Percentiles rank a stretch among this genome's conserved stretches.
phyloP scores from a whole-genome alignment of 2,797 vertebrate species.

The Clamator glandarius region DNA sequence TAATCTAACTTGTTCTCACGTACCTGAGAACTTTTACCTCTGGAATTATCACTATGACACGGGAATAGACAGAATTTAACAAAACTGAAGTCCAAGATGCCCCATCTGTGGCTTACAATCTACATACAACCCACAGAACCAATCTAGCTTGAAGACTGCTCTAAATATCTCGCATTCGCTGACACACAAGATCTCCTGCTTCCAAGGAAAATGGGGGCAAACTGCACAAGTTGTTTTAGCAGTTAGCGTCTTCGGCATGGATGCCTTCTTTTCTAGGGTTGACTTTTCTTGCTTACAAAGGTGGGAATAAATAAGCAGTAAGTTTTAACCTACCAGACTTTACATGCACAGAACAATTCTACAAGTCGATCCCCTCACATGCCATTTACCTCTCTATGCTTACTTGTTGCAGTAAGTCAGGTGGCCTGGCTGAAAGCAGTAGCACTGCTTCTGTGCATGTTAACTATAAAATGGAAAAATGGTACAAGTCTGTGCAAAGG shows the following conservation, averaged over 20 bases:
- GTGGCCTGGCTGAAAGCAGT: background rate
- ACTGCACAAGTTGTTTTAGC: background rate
- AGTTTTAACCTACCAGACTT: background rate
- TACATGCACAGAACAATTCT: fast-evolving
- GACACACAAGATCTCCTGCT: background rate
- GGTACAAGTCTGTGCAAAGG: background rate
- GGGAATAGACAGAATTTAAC: background rate
- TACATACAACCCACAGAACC: background rate
- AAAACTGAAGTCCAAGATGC: background rate
- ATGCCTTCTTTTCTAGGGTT: background rate
- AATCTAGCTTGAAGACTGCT: background rate
- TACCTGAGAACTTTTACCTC: too few species aligned
- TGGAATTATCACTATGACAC: background rate
- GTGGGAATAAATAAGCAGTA: background rate
- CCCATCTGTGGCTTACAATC: background rate
- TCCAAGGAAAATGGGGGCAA: background rate
- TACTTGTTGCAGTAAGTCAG: background rate
- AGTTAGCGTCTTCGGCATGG: background rate
- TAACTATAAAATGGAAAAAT: background rate
- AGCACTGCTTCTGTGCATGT: background rate
- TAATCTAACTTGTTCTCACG: background rate
- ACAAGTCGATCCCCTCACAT: fast-evolving
- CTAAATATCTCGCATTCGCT: background rate
- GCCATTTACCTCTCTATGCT: background rate
- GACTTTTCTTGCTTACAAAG: background rate